Percentiles rank a stretch among this genome's conserved stretches.
Conservation (phyloP, 2,888 invertebrate species). For the Tenthredo distinguenda region DNA sequence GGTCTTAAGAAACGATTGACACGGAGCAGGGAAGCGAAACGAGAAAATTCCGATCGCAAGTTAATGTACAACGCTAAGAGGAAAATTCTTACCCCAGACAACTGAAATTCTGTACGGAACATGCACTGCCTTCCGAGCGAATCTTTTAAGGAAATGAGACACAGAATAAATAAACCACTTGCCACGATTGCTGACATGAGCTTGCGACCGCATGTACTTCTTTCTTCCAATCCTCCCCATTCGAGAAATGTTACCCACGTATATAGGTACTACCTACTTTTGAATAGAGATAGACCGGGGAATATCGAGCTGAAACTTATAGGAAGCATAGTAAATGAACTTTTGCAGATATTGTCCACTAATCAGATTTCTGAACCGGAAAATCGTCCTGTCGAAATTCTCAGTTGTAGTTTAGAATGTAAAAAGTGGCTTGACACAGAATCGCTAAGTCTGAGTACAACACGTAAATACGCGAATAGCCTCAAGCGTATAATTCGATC, state of each 20-base stretch:
- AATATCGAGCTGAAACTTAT: not conserved
- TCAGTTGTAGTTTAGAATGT: not conserved
- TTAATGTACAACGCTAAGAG: slow-evolving; percentile 8
- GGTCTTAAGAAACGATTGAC: not conserved
- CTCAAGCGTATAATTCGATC: not conserved
- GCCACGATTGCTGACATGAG: not conserved
- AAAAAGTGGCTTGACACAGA: not conserved
- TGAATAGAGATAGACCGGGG: not conserved
- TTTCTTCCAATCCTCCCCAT: not conserved
- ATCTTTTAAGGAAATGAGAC: slow-evolving; percentile 17
- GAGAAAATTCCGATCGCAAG: slow-evolving; percentile 33
- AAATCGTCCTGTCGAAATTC: not conserved
- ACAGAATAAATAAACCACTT: not conserved
- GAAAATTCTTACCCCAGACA: not conserved
- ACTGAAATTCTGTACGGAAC: not conserved
- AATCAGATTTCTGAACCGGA: not conserved
- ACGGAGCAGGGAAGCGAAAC: not conserved
- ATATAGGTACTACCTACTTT: not conserved
- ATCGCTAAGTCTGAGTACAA: not conserved
- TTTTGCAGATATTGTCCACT: not conserved
- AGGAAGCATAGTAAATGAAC: not conserved
- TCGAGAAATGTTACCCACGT: not conserved
- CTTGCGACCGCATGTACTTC: not conserved
- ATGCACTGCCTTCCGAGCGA: not conserved
- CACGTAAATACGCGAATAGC: not conserved